Evolutionary conservation across 2,888 invertebrate genomes (phyloP).

Genomic region (Acleris literana): DNA sequence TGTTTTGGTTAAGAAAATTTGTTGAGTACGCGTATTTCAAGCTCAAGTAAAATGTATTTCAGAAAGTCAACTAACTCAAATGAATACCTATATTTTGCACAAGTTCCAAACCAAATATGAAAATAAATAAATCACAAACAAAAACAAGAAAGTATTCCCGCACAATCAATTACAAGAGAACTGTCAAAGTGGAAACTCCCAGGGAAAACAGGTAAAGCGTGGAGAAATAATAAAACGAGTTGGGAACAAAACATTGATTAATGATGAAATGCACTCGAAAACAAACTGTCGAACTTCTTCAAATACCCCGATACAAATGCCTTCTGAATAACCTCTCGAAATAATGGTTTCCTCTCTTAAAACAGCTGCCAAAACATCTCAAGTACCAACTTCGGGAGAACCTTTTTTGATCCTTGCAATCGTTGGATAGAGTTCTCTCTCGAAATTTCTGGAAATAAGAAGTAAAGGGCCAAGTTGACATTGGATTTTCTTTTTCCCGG

Average conservation of each 20-base stretch:
- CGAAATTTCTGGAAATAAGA: slow-evolving; percentile 43
- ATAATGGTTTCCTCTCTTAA: slow-evolving; percentile 80
- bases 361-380: slow-evolving; percentile 44
- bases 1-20: too few species aligned
- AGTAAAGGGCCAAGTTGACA: slow-evolving; percentile 60
- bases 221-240: slow-evolving; percentile 65
- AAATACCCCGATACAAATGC: slow-evolving; percentile 81
- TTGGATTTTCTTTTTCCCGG: slow-evolving; percentile 65
- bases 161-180: slow-evolving; percentile 79
- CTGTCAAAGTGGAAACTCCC: slow-evolving; percentile 70
- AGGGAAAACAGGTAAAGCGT: slow-evolving; percentile 75
- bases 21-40: too few species aligned
- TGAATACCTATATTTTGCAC: not conserved
- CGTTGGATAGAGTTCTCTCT: slow-evolving; percentile 37
- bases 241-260: slow-evolving; percentile 81
- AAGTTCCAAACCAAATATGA: slow-evolving; percentile 14
- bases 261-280: slow-evolving; percentile 83
- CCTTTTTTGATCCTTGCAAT: slow-evolving; percentile 41
- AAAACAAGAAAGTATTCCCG: slow-evolving; percentile 44
- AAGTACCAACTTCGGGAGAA: slow-evolving; percentile 42
- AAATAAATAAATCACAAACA: slow-evolving; percentile 38
- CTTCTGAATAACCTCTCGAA: slow-evolving; percentile 77
- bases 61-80: not conserved
- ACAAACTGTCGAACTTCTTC: slow-evolving; percentile 84
- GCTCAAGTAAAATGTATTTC: too few species aligned